Conservation (phyloP, 1,140 invertebrate genomes). For the Nephotettix cincticeps region DNA sequence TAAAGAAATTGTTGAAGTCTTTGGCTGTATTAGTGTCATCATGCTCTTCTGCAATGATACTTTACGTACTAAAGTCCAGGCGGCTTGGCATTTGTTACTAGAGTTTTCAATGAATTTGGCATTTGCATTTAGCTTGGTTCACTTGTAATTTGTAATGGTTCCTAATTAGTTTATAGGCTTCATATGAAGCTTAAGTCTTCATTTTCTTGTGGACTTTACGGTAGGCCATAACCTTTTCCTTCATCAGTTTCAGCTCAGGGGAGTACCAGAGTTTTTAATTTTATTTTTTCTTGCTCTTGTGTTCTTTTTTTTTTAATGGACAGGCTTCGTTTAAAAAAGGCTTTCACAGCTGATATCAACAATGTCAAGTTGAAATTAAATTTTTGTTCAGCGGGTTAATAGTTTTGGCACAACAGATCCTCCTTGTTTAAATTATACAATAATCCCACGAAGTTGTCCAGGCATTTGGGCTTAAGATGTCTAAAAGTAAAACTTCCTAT, state of each 20-base stretch:
- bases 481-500: background rate
- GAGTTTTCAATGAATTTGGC: background rate
- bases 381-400: background rate
- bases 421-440: background rate
- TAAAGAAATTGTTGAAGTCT: slow-evolving; percentile 17
- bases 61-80: slow-evolving; percentile 5
- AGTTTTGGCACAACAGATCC: background rate
- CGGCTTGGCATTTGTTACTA: background rate
- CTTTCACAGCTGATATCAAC: background rate
- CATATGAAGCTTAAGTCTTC: background rate
- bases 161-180: background rate
- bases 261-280: background rate
- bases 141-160: background rate
- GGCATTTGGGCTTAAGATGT: background rate
- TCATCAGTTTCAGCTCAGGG: background rate
- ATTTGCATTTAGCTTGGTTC: background rate
- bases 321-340: background rate
- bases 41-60: background rate
- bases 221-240: slow-evolving; percentile 2
- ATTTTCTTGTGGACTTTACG: background rate
- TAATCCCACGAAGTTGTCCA: no score
- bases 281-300: background rate
- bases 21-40: background rate
- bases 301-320: background rate
- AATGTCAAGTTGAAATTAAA: background rate